Percentiles rank a stretch among this genome's conserved stretches.
Conservation (phyloP, 2,888 invertebrate species). For the Mesochorus sp. region DNA sequence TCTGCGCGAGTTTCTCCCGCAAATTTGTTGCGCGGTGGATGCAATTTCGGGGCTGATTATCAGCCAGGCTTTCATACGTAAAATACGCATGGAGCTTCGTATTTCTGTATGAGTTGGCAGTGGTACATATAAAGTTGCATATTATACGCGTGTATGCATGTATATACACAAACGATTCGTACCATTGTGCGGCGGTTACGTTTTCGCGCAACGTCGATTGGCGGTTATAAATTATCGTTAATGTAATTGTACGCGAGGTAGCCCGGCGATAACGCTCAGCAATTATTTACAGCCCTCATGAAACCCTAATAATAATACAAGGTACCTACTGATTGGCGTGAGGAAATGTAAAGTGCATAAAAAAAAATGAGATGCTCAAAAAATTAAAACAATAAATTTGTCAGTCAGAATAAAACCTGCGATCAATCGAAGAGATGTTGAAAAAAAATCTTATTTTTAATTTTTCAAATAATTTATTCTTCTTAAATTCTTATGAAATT, state of each 20-base stretch:
- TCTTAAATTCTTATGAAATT: no score
- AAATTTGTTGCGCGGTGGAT: constrained; percentile 31
- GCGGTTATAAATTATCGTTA: constrained; percentile 33
- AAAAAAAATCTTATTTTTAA: neutral
- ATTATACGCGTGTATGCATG: neutral
- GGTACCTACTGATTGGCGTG: constrained; percentile 9
- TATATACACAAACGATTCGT: neutral
- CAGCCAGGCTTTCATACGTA: neutral
- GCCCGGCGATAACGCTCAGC: constrained; percentile 16
- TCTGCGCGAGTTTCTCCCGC: neutral
- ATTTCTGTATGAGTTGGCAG: neutral
- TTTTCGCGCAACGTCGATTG: constrained; percentile 14
- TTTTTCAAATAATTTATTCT: no score
- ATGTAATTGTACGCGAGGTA: constrained; percentile 26
- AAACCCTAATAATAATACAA: constrained; percentile 12
- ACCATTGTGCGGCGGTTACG: neutral
- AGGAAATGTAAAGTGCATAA: neutral
- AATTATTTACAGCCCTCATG: constrained; percentile 27
- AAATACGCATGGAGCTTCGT: neutral
- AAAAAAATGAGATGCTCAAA: neutral
- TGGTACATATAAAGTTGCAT: neutral
- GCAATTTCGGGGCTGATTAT: constrained; percentile 42
- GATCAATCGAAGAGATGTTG: neutral
- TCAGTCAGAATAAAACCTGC: neutral
- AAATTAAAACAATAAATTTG: neutral